A percentile compares a stretch with the other conserved stretches of the same genome.
Evolutionary conservation across 2,797 vertebrate species (phyloP).

Genomic region (Paratrypauchen microcephalus): DNA sequence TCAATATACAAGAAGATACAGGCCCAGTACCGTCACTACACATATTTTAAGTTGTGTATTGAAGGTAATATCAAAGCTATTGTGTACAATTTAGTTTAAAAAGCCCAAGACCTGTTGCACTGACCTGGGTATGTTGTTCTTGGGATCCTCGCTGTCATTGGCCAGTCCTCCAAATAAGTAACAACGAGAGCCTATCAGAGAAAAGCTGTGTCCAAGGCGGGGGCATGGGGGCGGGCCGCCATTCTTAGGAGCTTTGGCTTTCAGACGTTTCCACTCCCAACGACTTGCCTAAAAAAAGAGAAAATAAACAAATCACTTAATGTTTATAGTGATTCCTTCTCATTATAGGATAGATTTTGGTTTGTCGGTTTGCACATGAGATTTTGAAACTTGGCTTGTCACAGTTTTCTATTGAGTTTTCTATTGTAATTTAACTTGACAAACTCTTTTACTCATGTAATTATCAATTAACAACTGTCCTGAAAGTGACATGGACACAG

Average conservation of each 20-base stretch:
- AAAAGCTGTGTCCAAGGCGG: slow-evolving; percentile 94
- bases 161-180: slow-evolving; percentile 94
- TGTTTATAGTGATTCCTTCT: neutral
- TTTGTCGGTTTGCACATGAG: neutral
- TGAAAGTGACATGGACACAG: too few relatives aligned
- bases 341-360: neutral
- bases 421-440: too few relatives aligned
- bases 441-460: too few relatives aligned
- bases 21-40: neutral
- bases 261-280: slow-evolving; percentile 97
- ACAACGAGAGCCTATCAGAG: slow-evolving; percentile 95
- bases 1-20: neutral
- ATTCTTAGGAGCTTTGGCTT: slow-evolving; percentile 94
- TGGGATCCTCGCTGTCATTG: slow-evolving; percentile 95
- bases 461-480: too few relatives aligned
- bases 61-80: neutral
- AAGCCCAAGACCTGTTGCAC: neutral
- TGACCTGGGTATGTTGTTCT: slow-evolving; percentile 97
- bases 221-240: slow-evolving; percentile 93
- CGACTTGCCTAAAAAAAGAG: slow-evolving; percentile 84
- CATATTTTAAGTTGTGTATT: too few relatives aligned
- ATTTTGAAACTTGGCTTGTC: neutral
- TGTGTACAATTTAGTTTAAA: neutral
- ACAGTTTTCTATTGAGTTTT: too few relatives aligned
- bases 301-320: neutral